Evolutionary conservation across 2,797 vertebrate genomes (phyloP), one percentile per base, ranked within the genome.

Genomic region (Nyctalus aviator): DNA sequence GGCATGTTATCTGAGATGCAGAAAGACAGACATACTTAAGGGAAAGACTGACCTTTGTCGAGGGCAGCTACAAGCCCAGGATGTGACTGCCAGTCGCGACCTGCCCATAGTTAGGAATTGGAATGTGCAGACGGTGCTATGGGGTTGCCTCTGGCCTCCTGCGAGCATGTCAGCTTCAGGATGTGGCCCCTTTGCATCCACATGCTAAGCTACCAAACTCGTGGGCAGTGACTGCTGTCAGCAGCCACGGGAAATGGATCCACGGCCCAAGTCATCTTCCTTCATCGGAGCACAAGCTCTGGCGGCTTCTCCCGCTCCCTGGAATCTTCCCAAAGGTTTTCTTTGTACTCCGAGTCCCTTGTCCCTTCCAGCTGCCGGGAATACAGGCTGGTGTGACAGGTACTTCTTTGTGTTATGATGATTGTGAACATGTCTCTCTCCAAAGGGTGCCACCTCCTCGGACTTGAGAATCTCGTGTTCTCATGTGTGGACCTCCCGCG

Each of bases 381-480:
- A 69, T 78, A 68, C 71, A 79, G 46, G 46, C 55, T 69, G 35
- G 48, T 57, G 69, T 64, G 27, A 35, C 44, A 50, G 27, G 14
- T 53, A 21, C 27, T 18, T 50, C 88, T 93, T 87, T 82, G 92
- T 84, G 91, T 95, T 64, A 87, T 48, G 64, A 48, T 30, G 68
- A 84, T 59, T 46, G 13, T 90, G 85, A 88, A 18, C 84, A 84
- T 64, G 25, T 37, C 89, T 82, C 35, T 77, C 57, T 57, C 68
- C 48, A 46, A 50, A 87, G 69, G 68, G 72, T 37, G 32, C 46
- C 35, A 50, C 82, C n/a, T 75, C 66, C 53, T 32, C 25, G 27
- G 66, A 84, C 90, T 35, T 57, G 88, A 88, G 71, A 92, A 88
- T 64, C 59, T 64, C 53, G 71, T 66, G 71, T 71, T 57, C 82